Base-by-base conservation (phyloP, 2,797 vertebrate species). In the Melanotaenia trifasciata region DNA sequence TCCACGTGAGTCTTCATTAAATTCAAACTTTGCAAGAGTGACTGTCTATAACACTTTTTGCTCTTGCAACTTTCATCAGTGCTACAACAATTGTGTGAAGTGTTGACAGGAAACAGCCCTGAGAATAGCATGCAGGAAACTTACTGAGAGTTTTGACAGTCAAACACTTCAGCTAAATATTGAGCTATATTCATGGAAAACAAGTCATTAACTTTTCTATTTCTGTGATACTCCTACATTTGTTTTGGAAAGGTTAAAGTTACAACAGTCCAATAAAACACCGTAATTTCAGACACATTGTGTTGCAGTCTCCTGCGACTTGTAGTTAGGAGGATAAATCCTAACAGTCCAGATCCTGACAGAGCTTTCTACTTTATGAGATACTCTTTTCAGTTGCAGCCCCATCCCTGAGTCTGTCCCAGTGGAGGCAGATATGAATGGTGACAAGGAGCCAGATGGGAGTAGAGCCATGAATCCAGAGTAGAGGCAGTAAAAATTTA, bases 371-470 rank as follows among this genome's bases (percentile, higher is more conserved):
- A 20, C 67, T 79, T 81, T 70, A 86, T 65, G 74, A 81, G 70
- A 71, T 47, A 61, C 24, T 70, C 59, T 70, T 64, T 64, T 51
- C 20, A 7, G 47, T 24, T 69, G 18, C 63, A 26, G 53, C 30
- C 26, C 53, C 33, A 32, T 66, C 60, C 67, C 61, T 2, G 8
- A n/a, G 36, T 66, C 64, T 28, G 51, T 80, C 87, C 80, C 78
- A 18, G 63, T 58, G 81, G 85, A 83, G 74, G 58, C 9, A 56
- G 80, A 86, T 84, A 82, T 80, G 81, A 89, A 77, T 68, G 69
- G 72, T 77, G 81, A 88, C 88, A 84, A 87, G 81, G 74, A 86
- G 82, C 80, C 85, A 83, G 81, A 82, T 78, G 88, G 84, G 80
- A 85, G 76, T 66, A 24, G 61, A 57, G 74, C 83, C 68, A 73